Evolutionary conservation across 2,888 invertebrate species (phyloP).

Genomic region (Cerceris rybyensis): DNA sequence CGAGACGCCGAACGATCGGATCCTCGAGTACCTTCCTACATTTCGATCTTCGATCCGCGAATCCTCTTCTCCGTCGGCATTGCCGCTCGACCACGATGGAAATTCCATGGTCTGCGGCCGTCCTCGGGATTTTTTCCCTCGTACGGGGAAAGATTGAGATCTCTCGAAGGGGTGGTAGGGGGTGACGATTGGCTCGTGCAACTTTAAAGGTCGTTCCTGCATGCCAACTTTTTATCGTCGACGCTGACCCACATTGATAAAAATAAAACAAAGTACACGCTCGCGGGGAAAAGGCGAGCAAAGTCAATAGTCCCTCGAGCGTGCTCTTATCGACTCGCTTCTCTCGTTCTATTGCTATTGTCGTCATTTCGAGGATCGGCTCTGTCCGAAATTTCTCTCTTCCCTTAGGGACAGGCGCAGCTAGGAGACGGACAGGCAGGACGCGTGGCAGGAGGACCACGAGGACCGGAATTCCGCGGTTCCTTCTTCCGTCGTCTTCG

Average conservation of each 20-base stretch:
- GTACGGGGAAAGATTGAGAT: constrained; percentile 1
- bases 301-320: constrained; percentile 2
- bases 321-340: not conserved
- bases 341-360: not conserved
- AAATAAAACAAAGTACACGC: constrained; percentile 26
- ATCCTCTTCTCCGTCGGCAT: no score
- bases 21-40: no score
- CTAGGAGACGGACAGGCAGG: no score
- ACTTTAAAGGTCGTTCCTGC: constrained; percentile 17
- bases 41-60: no score
- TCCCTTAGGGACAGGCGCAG: not conserved
- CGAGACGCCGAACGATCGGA: no score
- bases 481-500: no score
- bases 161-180: not conserved
- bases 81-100: no score
- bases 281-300: not conserved
- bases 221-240: constrained; percentile 24
- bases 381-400: not conserved
- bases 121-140: not conserved
- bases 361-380: not conserved
- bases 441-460: no score
- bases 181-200: constrained; percentile 12
- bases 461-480: no score
- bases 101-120: not conserved
- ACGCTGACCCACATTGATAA: constrained; percentile 37